Evolutionary conservation across 1,140 invertebrate genomes (phyloP).

Genomic region (Hormaphis cornu): DNA sequence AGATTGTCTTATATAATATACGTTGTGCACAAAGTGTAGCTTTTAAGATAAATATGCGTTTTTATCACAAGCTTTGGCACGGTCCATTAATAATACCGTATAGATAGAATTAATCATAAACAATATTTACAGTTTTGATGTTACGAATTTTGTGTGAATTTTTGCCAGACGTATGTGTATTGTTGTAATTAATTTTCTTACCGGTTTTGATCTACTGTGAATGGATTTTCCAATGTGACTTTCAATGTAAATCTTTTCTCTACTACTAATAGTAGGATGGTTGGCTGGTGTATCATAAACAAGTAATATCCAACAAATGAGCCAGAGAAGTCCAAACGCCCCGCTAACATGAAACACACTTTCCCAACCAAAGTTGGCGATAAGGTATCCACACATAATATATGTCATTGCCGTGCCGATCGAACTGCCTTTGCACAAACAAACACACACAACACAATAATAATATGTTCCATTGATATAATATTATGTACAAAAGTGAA

Average conservation of each 20-base stretch:
- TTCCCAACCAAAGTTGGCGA: slow-evolving; percentile 58
- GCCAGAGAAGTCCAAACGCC: slow-evolving; percentile 62
- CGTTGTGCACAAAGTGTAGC: too few relatives aligned
- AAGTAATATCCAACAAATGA: slow-evolving; percentile 59
- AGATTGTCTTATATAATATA: too few relatives aligned
- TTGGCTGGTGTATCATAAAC: slow-evolving; percentile 63
- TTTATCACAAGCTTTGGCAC: too few relatives aligned
- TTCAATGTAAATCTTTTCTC: slow-evolving; percentile 47
- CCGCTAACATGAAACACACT: slow-evolving; percentile 66
- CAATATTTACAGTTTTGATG: too few relatives aligned
- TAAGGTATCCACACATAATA: slow-evolving; percentile 57
- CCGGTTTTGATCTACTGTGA: background rate
- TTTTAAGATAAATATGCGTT: too few relatives aligned
- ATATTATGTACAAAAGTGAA: too few relatives aligned
- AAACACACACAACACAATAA: too few relatives aligned
- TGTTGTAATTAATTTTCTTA: background rate
- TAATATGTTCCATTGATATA: too few relatives aligned
- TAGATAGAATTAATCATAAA: too few relatives aligned
- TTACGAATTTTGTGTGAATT: too few relatives aligned
- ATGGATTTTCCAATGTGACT: background rate
- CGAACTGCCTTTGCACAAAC: slow-evolving; percentile 47
- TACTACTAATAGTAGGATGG: slow-evolving; percentile 65
- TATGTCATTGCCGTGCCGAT: slow-evolving; percentile 61
- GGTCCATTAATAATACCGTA: too few relatives aligned
- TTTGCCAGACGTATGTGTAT: background rate